These are phyloP conservation scores for Ischnura elegans DNA, from an alignment of 2,888 invertebrate genomes.

Conservation along the genomic window DNA sequence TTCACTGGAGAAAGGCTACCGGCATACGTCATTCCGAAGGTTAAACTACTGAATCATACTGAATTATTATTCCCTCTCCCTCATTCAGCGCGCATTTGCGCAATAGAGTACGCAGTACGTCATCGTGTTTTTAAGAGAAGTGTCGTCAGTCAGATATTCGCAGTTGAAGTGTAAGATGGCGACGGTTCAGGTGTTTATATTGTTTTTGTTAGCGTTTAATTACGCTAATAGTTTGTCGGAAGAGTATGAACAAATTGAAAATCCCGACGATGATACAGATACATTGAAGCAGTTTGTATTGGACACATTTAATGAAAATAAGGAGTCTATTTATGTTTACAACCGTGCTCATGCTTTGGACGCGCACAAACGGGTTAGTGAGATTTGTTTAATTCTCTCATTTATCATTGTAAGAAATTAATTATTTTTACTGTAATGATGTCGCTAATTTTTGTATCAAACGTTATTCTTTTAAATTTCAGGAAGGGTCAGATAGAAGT, in stretches of 20 bases:
- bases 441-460: not conserved
- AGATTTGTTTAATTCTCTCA: not conserved
- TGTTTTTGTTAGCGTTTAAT: conserved; percentile 42
- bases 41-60: too few species aligned
- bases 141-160: not conserved
- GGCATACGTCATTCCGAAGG: too few species aligned
- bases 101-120: conserved; percentile 51
- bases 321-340: conserved; percentile 67
- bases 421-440: not conserved
- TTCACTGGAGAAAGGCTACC: too few species aligned
- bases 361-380: conserved; percentile 58
- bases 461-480: not conserved
- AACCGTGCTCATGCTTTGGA: conserved; percentile 68
- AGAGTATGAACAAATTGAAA: conserved; percentile 42
- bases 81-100: conserved; percentile 9
- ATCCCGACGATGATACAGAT: not conserved
- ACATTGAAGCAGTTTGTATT: conserved; percentile 68
- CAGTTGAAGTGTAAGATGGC: conserved; percentile 52
- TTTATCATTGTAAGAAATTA: not conserved
- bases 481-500: conserved; percentile 69
- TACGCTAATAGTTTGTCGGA: conserved; percentile 26
- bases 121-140: conserved; percentile 4
- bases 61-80: too few species aligned
- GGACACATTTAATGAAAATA: conserved; percentile 69
- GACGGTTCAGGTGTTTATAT: conserved; percentile 20